These are phyloP conservation scores for Thamnophis elegans DNA, from an alignment of 2,797 vertebrate genomes.

Conservation along the genomic window DNA sequence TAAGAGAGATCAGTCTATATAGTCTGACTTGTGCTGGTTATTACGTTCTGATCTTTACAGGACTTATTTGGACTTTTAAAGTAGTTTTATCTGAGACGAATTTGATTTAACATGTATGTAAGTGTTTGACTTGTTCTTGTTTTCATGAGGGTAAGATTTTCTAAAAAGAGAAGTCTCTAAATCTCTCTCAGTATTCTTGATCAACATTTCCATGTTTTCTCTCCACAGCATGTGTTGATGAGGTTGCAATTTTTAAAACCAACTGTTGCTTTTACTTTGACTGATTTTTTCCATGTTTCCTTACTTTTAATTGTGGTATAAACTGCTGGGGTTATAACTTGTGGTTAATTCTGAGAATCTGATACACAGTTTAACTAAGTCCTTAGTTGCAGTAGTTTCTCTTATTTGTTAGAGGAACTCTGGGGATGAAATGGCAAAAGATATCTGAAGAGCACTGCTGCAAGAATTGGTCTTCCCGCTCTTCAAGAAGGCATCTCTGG, in stretches of 20 bases:
- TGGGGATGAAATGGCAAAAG: background rate
- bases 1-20: constrained; percentile 38
- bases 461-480: background rate
- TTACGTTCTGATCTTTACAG: constrained; percentile 44
- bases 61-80: constrained; percentile 33
- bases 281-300: background rate
- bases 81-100: constrained; percentile 27
- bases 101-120: background rate
- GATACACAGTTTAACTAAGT: background rate
- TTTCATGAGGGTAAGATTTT: background rate
- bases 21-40: constrained; percentile 43
- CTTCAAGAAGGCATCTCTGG: background rate
- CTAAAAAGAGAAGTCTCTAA: background rate
- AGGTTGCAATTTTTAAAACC: background rate
- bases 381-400: background rate
- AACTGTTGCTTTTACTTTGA: background rate
- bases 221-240: background rate
- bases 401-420: background rate
- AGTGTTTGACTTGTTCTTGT: background rate
- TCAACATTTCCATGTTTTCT: background rate
- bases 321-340: background rate
- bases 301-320: background rate
- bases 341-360: background rate
- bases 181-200: background rate
- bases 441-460: background rate